Conservation (phyloP, 1,140 invertebrate species). For the Spodoptera frugiperda region DNA sequence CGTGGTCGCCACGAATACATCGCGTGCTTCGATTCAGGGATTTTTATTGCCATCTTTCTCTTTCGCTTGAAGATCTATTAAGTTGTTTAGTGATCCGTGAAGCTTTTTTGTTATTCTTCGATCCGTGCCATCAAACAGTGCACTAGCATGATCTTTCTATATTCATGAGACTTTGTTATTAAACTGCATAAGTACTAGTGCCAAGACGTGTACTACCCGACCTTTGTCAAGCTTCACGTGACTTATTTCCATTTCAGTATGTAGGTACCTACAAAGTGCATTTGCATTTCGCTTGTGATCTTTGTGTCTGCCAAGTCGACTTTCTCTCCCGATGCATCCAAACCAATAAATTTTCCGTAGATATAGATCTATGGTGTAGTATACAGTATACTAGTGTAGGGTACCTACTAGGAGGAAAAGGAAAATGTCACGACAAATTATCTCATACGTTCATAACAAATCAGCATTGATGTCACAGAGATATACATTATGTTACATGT, state of each 20-base stretch:
- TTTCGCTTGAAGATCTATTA: conserved; percentile 3
- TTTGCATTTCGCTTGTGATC: conserved; percentile 56
- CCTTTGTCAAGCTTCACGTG: conserved; percentile 61
- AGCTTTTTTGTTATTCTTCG: conserved; percentile 26
- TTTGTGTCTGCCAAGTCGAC: conserved; percentile 59
- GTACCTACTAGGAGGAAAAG: background rate
- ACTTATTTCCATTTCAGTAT: conserved; percentile 52
- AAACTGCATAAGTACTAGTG: conserved; percentile 49
- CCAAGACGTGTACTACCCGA: conserved; percentile 50
- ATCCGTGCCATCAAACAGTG: background rate
- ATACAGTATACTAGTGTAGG: background rate
- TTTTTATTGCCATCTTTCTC: conserved; percentile 40
- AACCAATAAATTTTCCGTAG: conserved; percentile 55
- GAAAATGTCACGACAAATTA: too few relatives aligned
- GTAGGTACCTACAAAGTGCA: conserved; percentile 22
- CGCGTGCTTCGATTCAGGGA: conserved; percentile 46
- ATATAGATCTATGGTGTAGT: conserved; percentile 56
- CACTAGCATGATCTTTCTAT: conserved; percentile 21
- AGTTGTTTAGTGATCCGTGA: conserved; percentile 27
- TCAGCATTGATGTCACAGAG: too few relatives aligned
- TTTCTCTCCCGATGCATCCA: conserved; percentile 57
- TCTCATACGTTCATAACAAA: too few relatives aligned
- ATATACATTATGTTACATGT: too few relatives aligned
- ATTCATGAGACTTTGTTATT: conserved; percentile 47
- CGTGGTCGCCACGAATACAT: conserved; percentile 50